Evolutionary conservation across 2,113 vertebrate genomes (phyloP).

Genomic region (Phalacrocorax pelagicus): DNA sequence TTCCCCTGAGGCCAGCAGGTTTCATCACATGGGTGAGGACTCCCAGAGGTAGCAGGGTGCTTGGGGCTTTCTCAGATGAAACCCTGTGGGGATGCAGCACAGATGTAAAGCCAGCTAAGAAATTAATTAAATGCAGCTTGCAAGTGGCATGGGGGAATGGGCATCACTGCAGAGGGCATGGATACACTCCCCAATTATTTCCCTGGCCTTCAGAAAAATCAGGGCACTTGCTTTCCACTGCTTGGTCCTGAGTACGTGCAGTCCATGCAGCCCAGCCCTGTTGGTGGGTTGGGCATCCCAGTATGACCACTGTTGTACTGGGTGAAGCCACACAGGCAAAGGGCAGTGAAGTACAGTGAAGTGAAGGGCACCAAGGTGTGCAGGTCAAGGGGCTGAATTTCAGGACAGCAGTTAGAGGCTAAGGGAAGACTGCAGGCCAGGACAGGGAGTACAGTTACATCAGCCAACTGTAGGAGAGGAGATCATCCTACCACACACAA

Average conservation of each 20-base stretch:
- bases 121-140: neutral
- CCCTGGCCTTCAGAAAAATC: neutral
- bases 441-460: neutral
- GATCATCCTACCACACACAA: neutral
- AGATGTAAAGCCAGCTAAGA: neutral
- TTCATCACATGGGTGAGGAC: accelerated
- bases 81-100: neutral
- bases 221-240: neutral
- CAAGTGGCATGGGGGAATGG: neutral
- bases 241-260: neutral
- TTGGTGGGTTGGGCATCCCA: accelerated
- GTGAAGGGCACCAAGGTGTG: neutral
- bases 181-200: neutral
- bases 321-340: neutral
- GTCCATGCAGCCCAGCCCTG: neutral
- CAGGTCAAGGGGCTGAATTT: neutral
- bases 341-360: neutral
- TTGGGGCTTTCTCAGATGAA: neutral
- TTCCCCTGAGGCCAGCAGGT: accelerated
- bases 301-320: neutral
- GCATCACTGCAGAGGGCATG: neutral
- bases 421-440: neutral
- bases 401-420: neutral
- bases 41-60: neutral
- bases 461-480: neutral